These are phyloP conservation scores for Sarcophaga subvicina DNA, from an alignment of 2,888 invertebrate species.

Conservation along the genomic window DNA sequence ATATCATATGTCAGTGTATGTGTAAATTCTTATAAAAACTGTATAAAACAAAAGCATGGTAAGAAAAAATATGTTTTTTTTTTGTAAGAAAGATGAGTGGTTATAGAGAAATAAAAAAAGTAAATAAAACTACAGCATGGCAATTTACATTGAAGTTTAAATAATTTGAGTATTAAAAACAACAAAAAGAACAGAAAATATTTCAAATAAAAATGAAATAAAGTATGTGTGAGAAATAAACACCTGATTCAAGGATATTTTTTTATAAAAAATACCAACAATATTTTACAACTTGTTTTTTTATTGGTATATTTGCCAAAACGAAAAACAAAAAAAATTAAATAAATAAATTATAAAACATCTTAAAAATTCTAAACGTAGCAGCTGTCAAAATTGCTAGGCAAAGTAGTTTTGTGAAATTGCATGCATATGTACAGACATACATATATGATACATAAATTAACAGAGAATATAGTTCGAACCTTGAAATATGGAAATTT, in stretches of 20 bases:
- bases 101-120: slow-evolving; percentile 12
- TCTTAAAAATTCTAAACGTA: no score
- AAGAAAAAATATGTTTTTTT: neutral
- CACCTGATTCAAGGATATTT: slow-evolving; percentile 59
- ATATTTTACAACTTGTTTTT: neutral
- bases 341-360: no score
- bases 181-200: neutral
- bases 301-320: no score
- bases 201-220: slow-evolving; percentile 8
- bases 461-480: no score
- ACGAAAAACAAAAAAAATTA: no score
- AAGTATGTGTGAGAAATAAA: slow-evolving; percentile 36
- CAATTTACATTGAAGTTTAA: slow-evolving; percentile 49
- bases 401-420: no score
- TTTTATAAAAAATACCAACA: slow-evolving; percentile 6
- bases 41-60: slow-evolving; percentile 3
- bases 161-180: slow-evolving; percentile 41
- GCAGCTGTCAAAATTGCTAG: no score
- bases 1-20: slow-evolving; percentile 45
- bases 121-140: slow-evolving; percentile 22
- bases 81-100: neutral
- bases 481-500: no score
- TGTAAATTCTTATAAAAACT: slow-evolving; percentile 22
- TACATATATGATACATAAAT: no score
- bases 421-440: no score